These are phyloP conservation scores for Sturnus vulgaris DNA, from an alignment of 2,113 vertebrate genomes.

Conservation along the genomic window DNA sequence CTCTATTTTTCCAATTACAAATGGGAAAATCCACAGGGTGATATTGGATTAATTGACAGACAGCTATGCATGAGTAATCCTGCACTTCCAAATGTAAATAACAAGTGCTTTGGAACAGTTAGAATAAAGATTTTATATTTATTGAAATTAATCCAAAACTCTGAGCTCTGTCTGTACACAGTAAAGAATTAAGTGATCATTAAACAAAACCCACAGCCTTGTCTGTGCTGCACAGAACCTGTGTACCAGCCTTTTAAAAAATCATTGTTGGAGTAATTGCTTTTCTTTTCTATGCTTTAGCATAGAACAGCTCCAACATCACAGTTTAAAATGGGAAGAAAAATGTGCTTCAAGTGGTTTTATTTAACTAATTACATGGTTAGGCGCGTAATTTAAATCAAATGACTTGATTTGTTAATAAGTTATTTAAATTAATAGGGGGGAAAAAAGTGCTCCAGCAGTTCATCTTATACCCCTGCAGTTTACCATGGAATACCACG, in stretches of 20 bases:
- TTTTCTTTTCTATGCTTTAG: background rate
- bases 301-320: background rate
- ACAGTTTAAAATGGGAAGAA: background rate
- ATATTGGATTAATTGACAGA: conserved; percentile 40
- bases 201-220: background rate
- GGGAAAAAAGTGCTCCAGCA: background rate
- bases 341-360: conserved; percentile 31
- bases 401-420: conserved; percentile 40
- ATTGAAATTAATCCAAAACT: conserved; percentile 22
- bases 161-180: background rate
- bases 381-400: conserved; percentile 5
- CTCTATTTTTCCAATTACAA: conserved; percentile 47
- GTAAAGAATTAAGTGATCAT: background rate
- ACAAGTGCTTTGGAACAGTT: background rate
- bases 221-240: background rate
- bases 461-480: background rate
- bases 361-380: conserved; percentile 51
- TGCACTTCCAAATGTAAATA: conserved; percentile 31
- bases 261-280: background rate
- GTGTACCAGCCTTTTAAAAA: background rate
- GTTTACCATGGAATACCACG: background rate
- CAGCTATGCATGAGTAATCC: conserved; percentile 35
- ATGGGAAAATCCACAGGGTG: conserved; percentile 33
- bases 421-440: conserved; percentile 31
- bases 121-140: conserved; percentile 29